Evolutionary conservation across 2,113 vertebrate genomes (phyloP).

Genomic region (Sula dactylatra): DNA sequence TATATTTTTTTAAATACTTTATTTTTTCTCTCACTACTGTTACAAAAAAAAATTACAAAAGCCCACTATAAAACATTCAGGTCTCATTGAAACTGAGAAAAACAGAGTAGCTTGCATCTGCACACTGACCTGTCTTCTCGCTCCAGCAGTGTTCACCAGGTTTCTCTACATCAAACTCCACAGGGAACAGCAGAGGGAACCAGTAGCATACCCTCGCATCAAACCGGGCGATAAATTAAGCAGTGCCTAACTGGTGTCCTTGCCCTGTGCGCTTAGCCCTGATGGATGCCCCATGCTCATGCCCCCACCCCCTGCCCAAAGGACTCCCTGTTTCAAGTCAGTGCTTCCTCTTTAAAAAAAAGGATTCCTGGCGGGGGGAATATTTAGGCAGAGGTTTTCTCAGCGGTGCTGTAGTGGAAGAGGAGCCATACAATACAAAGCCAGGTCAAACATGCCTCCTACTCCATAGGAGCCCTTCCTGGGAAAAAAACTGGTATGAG

Average conservation of each 20-base stretch:
- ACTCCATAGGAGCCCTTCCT: neutral
- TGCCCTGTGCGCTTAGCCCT: neutral
- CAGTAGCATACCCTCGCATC: neutral
- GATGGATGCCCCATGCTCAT: too few species aligned
- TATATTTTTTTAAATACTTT: slow-evolving; percentile 66
- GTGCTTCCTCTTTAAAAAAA: neutral
- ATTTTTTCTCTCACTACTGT: slow-evolving; percentile 71
- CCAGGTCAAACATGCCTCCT: neutral
- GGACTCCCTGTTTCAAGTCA: neutral
- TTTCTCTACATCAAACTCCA: neutral
- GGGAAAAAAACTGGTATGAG: neutral
- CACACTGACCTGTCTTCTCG: neutral
- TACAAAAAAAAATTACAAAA: slow-evolving; percentile 45
- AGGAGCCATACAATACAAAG: neutral
- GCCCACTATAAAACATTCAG: slow-evolving; percentile 64
- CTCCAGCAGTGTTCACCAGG: neutral
- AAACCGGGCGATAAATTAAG: neutral
- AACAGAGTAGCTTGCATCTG: slow-evolving; percentile 37
- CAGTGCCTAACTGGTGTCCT: neutral
- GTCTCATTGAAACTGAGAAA: slow-evolving; percentile 66
- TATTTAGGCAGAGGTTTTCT: neutral
- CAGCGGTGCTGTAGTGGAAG: neutral
- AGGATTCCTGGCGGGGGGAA: neutral
- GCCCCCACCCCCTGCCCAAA: neutral
- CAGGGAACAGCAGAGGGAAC: neutral